These are phyloP conservation scores for Misgurnus mizolepis DNA, from an alignment of 2,113 vertebrate genomes.

Conservation along the genomic window DNA sequence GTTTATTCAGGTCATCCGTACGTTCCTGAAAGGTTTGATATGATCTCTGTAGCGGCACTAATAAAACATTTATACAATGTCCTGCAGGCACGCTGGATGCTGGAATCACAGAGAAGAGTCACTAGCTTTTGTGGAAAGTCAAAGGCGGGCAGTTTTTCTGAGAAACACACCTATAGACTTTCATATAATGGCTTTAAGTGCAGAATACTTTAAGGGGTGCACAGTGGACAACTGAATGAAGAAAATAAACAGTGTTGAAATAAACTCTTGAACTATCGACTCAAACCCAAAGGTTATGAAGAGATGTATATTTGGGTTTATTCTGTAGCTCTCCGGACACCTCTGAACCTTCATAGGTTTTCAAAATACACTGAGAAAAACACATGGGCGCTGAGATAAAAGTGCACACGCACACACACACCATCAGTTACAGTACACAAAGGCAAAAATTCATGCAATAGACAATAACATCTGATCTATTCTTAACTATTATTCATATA, in stretches of 20 bases:
- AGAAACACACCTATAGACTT: constrained; percentile 5
- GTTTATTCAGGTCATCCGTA: constrained; percentile 9
- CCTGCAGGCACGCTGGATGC: background rate
- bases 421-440: no score
- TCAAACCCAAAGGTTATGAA: background rate
- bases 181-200: background rate
- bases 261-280: background rate
- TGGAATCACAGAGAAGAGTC: background rate
- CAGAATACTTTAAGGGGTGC: constrained; percentile 5
- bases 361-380: no score
- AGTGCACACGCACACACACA: no score
- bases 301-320: background rate
- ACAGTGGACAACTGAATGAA: background rate
- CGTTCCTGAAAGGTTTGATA: background rate
- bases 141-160: background rate
- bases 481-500: no score
- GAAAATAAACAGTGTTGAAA: background rate
- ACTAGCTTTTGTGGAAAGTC: no score
- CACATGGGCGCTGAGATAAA: no score
- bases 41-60: background rate
- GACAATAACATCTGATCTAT: no score
- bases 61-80: constrained; percentile 18
- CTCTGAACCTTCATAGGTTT: no score
- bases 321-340: background rate
- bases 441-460: no score